These are phyloP conservation scores for Eubasilissa splendida DNA, from an alignment of 2,888 invertebrate species.

Conservation along the genomic window DNA sequence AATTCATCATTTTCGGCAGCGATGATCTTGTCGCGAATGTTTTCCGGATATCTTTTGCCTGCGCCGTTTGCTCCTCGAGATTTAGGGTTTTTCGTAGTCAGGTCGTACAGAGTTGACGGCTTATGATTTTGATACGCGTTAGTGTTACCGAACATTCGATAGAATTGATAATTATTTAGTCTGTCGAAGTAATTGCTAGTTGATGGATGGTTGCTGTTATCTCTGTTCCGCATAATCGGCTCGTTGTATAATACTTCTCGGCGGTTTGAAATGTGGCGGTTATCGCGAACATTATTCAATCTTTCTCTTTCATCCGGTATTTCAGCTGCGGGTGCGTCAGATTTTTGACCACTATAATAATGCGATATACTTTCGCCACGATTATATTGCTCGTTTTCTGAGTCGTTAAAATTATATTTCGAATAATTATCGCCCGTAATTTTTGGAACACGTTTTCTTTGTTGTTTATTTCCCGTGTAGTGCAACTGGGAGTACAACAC, in stretches of 20 bases:
- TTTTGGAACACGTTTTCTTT: slow-evolving; percentile 34
- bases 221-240: too few species aligned
- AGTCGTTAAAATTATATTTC: slow-evolving; percentile 20
- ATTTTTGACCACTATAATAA: slow-evolving; percentile 13
- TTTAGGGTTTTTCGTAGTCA: not conserved
- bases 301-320: slow-evolving; percentile 16
- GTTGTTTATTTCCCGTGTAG: slow-evolving; percentile 47
- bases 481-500: slow-evolving; percentile 50
- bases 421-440: not conserved
- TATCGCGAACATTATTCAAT: slow-evolving; percentile 5
- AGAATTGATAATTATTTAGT: not conserved
- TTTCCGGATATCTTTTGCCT: slow-evolving; percentile 46
- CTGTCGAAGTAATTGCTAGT: not conserved
- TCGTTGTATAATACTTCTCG: not conserved
- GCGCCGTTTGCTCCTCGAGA: not conserved
- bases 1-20: slow-evolving; percentile 1
- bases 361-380: slow-evolving; percentile 21
- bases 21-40: slow-evolving; percentile 53
- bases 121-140: not conserved
- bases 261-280: not conserved
- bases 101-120: not conserved
- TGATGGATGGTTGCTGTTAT: not conserved
- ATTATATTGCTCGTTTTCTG: not conserved
- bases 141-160: not conserved
- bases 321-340: slow-evolving; percentile 18